These are phyloP conservation scores for Harlomillsia oculata DNA, from an alignment of 1,140 invertebrate species.

Conservation along the genomic window DNA sequence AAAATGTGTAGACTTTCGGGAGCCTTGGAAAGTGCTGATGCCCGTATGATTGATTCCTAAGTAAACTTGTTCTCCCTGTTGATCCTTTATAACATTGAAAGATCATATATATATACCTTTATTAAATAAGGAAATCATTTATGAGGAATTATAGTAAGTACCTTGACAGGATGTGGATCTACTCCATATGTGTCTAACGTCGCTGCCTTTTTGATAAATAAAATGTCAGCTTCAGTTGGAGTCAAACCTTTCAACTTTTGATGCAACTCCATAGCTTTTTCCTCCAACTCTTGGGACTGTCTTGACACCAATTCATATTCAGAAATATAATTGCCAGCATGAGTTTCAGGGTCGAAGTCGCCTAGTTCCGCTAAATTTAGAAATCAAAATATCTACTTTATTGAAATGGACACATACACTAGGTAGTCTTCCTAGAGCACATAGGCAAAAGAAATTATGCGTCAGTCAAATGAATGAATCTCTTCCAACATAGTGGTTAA, in stretches of 20 bases:
- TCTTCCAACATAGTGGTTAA: neutral
- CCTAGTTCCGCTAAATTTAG: slow-evolving; percentile 73
- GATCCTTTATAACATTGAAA: slow-evolving; percentile 55
- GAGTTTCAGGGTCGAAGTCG: slow-evolving; percentile 81
- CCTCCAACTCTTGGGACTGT: slow-evolving; percentile 71
- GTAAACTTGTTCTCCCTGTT: slow-evolving; percentile 78
- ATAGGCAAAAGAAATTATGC: too few relatives aligned
- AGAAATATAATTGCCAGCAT: slow-evolving; percentile 78
- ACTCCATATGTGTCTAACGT: slow-evolving; percentile 91
- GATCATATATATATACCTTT: neutral
- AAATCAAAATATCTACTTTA: slow-evolving; percentile 1
- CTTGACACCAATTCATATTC: slow-evolving; percentile 84
- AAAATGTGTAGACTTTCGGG: slow-evolving; percentile 84
- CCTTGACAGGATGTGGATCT: slow-evolving; percentile 96
- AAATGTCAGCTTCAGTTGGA: slow-evolving; percentile 64
- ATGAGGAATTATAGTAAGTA: slow-evolving; percentile 39
- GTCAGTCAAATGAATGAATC: too few relatives aligned
- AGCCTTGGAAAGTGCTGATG: slow-evolving; percentile 88
- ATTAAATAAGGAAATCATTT: neutral
- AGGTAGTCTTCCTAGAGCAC: too few relatives aligned
- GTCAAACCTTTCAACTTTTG: slow-evolving; percentile 51
- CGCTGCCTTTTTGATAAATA: slow-evolving; percentile 77
- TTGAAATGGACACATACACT: neutral
- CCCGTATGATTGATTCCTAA: slow-evolving; percentile 90
- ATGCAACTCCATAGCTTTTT: slow-evolving; percentile 79